phyloP scores from a whole-genome alignment of 2,888 invertebrate species.

The Erpobdella octoculata region DNA sequence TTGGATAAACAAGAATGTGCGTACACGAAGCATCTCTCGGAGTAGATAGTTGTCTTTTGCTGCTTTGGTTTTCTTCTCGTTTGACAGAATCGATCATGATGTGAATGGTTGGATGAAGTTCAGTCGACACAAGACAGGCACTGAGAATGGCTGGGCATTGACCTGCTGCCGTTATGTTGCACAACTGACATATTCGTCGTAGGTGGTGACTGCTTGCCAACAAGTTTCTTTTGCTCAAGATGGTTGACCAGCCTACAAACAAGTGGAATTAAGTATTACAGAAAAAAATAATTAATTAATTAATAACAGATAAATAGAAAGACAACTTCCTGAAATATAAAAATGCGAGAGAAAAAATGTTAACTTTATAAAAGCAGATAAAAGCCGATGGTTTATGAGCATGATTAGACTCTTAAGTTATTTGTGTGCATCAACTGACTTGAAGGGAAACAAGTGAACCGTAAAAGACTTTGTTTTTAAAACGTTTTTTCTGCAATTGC shows the following conservation, averaged over 20 bases:
- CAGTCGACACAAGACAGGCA: slow-evolving; percentile 92
- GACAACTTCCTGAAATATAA: neutral
- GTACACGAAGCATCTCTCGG: slow-evolving; percentile 93
- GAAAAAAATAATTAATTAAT: neutral
- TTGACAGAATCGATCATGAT: slow-evolving; percentile 50
- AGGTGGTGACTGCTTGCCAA: slow-evolving; percentile 76
- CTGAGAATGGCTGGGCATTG: slow-evolving; percentile 85
- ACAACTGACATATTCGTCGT: slow-evolving; percentile 82
- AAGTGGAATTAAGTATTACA: slow-evolving; percentile 15
- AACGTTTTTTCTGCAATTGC: neutral
- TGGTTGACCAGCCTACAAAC: slow-evolving; percentile 74
- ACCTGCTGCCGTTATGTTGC: slow-evolving; percentile 64
- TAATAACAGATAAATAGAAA: neutral
- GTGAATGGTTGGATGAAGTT: slow-evolving; percentile 77
- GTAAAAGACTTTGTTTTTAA: no score
- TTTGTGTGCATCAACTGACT: no score
- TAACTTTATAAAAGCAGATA: neutral
- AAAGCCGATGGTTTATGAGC: neutral
- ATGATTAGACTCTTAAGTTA: no score
- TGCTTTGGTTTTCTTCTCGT: slow-evolving; percentile 40
- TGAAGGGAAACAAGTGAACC: no score
- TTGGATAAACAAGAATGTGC: slow-evolving; percentile 96
- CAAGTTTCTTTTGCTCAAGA: slow-evolving; percentile 82
- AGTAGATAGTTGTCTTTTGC: slow-evolving; percentile 64
- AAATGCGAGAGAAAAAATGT: neutral